These are phyloP conservation scores for Ariolimax columbianus DNA, from an alignment of 2,888 invertebrate species.

Conservation along the genomic window DNA sequence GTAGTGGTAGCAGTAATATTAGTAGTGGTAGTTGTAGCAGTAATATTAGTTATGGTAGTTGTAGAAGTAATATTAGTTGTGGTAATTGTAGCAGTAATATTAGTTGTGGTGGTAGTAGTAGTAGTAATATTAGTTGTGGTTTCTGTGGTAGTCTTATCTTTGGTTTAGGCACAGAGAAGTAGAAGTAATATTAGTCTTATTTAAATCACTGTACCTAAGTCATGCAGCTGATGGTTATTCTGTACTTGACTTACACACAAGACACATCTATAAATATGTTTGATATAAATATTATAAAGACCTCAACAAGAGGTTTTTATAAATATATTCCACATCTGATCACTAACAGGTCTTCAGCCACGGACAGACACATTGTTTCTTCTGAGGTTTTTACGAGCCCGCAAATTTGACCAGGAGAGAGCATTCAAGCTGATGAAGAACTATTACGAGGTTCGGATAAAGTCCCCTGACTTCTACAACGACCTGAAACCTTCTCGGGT, in stretches of 20 bases:
- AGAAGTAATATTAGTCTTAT: no score
- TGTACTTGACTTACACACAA: no score
- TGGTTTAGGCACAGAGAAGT: no score
- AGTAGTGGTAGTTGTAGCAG: not conserved
- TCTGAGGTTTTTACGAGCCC: slow-evolving; percentile 89
- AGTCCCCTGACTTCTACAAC: slow-evolving; percentile 73
- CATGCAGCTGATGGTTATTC: no score
- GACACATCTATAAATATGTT: no score
- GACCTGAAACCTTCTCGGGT: slow-evolving; percentile 73
- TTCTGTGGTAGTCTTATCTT: not conserved
- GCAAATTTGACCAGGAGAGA: slow-evolving; percentile 93
- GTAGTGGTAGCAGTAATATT: not conserved
- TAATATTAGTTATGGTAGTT: not conserved
- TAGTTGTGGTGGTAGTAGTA: not conserved
- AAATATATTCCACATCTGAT: no score
- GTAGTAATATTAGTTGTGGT: not conserved
- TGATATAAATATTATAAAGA: no score
- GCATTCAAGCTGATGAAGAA: slow-evolving; percentile 83
- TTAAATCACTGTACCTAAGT: no score
- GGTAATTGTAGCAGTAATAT: not conserved
- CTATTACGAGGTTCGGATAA: slow-evolving; percentile 75
- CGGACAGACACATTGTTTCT: slow-evolving; percentile 85
- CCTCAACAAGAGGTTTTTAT: no score
- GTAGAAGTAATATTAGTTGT: not conserved
- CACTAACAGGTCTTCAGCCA: slow-evolving; percentile 69